phyloP scores from a whole-genome alignment of 2,797 vertebrate species.

The Xiphophorus birchmanni region DNA sequence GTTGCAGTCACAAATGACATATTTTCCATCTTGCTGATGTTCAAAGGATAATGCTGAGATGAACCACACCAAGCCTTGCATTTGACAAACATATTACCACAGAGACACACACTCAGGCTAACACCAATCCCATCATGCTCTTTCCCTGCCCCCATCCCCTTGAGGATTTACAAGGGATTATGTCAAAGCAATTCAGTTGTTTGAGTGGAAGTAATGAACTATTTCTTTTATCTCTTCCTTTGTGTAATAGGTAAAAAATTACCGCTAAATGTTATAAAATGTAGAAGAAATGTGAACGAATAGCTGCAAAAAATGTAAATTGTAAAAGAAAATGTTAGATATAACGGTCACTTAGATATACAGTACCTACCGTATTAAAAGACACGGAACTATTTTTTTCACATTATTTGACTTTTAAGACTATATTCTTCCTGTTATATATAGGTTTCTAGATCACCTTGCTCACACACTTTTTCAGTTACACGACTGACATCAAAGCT shows the following conservation, averaged over 20 bases:
- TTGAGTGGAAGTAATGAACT: slow-evolving; percentile 76
- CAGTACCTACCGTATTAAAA: background rate
- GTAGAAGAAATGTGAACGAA: slow-evolving; percentile 21
- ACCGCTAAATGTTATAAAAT: slow-evolving; percentile 48
- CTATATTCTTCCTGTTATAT: background rate
- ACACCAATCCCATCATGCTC: slow-evolving; percentile 65
- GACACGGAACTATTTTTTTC: background rate
- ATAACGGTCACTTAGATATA: background rate
- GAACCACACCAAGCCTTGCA: slow-evolving; percentile 51
- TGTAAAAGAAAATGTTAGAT: background rate
- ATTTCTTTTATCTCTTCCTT: slow-evolving; percentile 73
- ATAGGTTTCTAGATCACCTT: background rate
- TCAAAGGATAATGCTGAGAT: slow-evolving; percentile 60
- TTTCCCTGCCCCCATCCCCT: slow-evolving; percentile 70
- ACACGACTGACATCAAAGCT: background rate
- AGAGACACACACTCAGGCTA: slow-evolving; percentile 24
- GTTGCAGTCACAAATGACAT: slow-evolving; percentile 49
- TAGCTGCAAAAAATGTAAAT: background rate
- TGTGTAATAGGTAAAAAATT: slow-evolving; percentile 62
- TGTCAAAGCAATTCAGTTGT: slow-evolving; percentile 79
- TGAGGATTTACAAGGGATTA: slow-evolving; percentile 77
- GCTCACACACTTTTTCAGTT: background rate
- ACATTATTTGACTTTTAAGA: background rate
- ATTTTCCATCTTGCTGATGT: slow-evolving; percentile 41
- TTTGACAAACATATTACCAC: slow-evolving; percentile 9